These are phyloP conservation scores for Stenurella melanura DNA, from an alignment of 2,888 invertebrate genomes.

Conservation along the genomic window DNA sequence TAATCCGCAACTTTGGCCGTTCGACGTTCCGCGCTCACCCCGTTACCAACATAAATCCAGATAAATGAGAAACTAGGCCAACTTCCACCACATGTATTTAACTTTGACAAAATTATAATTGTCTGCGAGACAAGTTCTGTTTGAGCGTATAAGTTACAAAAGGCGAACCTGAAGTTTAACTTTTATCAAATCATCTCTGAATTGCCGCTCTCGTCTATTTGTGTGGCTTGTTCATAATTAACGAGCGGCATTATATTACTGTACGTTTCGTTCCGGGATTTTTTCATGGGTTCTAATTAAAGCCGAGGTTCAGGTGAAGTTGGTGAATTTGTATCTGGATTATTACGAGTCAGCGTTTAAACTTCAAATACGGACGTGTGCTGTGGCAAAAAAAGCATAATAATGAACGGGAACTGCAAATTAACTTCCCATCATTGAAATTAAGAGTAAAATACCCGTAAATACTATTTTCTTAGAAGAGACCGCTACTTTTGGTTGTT, in stretches of 20 bases:
- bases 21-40: neutral
- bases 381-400: too few relatives aligned
- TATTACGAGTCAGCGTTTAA: too few relatives aligned
- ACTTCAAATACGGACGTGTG: too few relatives aligned
- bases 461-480: too few relatives aligned
- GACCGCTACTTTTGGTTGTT: too few relatives aligned
- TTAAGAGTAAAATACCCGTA: too few relatives aligned
- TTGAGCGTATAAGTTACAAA: conserved; percentile 47
- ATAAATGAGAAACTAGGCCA: conserved; percentile 18
- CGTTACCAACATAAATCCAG: conserved; percentile 15
- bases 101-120: conserved; percentile 34
- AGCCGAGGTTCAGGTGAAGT: neutral
- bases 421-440: too few relatives aligned
- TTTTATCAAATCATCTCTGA: conserved; percentile 51
- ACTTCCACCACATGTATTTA: conserved; percentile 34
- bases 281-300: neutral
- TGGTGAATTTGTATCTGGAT: too few relatives aligned
- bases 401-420: too few relatives aligned
- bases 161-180: conserved; percentile 46
- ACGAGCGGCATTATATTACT: neutral
- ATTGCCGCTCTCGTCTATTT: conserved; percentile 4
- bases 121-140: conserved; percentile 34
- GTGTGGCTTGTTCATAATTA: conserved; percentile 17
- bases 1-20: conserved; percentile 1
- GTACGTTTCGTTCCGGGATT: neutral